Base-by-base conservation (phyloP, 2,113 vertebrate genomes). In the Oxyruncus cristatus region DNA sequence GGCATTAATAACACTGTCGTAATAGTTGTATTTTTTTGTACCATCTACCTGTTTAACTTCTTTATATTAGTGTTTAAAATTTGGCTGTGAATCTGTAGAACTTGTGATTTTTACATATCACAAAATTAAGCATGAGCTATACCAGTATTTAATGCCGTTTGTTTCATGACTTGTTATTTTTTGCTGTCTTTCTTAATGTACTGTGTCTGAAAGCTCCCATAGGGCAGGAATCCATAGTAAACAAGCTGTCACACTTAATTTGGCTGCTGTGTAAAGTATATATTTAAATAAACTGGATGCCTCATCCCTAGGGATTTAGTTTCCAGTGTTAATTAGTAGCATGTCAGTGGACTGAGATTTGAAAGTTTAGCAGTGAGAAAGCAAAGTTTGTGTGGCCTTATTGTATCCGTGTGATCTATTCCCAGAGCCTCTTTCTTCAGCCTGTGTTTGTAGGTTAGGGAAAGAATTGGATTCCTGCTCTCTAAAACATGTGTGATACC, bases 221-320 rank as follows among this genome's bases (percentile, higher is more conserved):
- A 83, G 68, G 82, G 76, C 77, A 67, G 61, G 65, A 92, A 59
- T 61, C 66, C 59, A 52, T 59, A 90, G 55, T 93, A 95, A 97
- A 94, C 78, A 97, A 85, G 44, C 81, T 89, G 94, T 92, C 94
- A 66, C 8, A 28, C 28, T 95, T 96, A 89, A 79, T 95, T 86
- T 89, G 81, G 49, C 61, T 94, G 39, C 81, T 93, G 24, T 73
- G 21, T 85, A 49, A 76, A 90, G 15, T 66, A 39, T 76, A 46
- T 62, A 62, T 93, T 93, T 77, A 88, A 79, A 83, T 73, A 89
- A 93, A 77, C 42, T 52, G 23, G 56, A 42, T n/a, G 59, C 33
- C 63, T 89, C 41, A 81, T 93, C 70, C 55, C 14, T 56, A 35
- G 20, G 14, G 83, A 59, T 82, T 89, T 72, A 37, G 27, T 91